Conservation (phyloP, 1,140 invertebrate genomes). For the Zaprionus nigranus region DNA sequence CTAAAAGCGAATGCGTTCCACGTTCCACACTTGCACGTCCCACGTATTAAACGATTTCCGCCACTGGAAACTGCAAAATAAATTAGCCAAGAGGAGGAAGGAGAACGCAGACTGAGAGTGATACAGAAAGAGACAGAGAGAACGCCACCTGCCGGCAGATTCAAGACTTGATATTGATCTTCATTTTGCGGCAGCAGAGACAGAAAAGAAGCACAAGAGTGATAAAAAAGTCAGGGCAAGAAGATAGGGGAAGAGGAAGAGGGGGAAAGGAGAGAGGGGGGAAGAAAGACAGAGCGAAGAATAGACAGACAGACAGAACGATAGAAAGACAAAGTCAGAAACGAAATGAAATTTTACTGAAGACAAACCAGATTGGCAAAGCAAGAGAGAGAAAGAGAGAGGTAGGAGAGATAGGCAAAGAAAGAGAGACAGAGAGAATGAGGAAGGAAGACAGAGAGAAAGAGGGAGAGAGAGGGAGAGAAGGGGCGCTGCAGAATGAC, state of each 20-base stretch:
- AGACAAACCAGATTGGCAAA: conserved; percentile 52
- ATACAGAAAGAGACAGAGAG: conserved; percentile 19
- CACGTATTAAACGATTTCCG: conserved; percentile 68
- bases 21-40: conserved; percentile 33
- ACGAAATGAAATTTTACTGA: conserved; percentile 59
- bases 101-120: neutral
- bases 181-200: conserved; percentile 57
- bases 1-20: conserved; percentile 39
- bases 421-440: neutral
- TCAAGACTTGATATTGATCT: conserved; percentile 68
- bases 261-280: conserved; percentile 28
- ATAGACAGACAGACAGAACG: neutral
- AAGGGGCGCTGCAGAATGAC: neutral
- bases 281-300: neutral
- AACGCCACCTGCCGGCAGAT: conserved; percentile 55
- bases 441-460: neutral
- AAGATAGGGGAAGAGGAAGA: conserved; percentile 33
- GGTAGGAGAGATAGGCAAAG: no score
- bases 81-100: conserved; percentile 47
- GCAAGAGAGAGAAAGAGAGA: neutral
- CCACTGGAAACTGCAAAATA: conserved; percentile 60
- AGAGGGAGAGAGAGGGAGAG: neutral
- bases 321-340: conserved; percentile 37
- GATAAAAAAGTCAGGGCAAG: conserved; percentile 46
- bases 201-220: conserved; percentile 30